Percentiles rank a stretch among this genome's conserved stretches.
Conservation (phyloP, 1,140 invertebrate genomes). For the Bombus confusus region DNA sequence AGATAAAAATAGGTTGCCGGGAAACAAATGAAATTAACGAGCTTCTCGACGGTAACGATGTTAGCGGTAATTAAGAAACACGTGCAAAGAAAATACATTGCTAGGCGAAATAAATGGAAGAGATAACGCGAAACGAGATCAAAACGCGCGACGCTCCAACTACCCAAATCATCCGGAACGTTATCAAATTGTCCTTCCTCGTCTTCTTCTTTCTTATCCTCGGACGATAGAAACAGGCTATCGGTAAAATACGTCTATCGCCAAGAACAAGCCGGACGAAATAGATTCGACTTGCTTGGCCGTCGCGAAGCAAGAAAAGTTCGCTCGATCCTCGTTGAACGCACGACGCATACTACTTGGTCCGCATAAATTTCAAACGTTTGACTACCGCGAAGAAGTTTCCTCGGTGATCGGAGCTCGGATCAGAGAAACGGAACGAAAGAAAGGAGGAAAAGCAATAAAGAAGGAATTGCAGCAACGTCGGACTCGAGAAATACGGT, state of each 20-base stretch:
- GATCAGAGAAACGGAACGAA: background rate
- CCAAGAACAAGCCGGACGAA: background rate
- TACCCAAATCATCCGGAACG: too few relatives aligned
- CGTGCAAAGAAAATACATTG: background rate
- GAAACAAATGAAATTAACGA: too few relatives aligned
- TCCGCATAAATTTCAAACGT: background rate
- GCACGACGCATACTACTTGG: too few relatives aligned
- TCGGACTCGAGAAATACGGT: background rate
- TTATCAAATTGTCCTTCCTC: background rate
- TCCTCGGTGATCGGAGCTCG: too few relatives aligned
- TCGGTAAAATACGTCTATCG: background rate
- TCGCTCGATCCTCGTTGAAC: background rate
- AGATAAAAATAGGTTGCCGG: background rate
- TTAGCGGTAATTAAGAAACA: too few relatives aligned
- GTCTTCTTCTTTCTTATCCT: background rate
- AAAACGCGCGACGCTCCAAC: too few relatives aligned
- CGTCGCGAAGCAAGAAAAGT: background rate
- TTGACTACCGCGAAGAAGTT: background rate
- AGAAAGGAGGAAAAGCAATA: background rate
- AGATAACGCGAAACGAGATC: too few relatives aligned
- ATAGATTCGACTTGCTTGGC: too few relatives aligned
- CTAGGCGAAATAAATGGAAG: background rate
- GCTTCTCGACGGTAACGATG: too few relatives aligned
- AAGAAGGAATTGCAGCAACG: too few relatives aligned
- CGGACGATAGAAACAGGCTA: too few relatives aligned